Evolutionary conservation across 2,888 invertebrate species (phyloP).

Genomic region (Temnothorax ravouxi): DNA sequence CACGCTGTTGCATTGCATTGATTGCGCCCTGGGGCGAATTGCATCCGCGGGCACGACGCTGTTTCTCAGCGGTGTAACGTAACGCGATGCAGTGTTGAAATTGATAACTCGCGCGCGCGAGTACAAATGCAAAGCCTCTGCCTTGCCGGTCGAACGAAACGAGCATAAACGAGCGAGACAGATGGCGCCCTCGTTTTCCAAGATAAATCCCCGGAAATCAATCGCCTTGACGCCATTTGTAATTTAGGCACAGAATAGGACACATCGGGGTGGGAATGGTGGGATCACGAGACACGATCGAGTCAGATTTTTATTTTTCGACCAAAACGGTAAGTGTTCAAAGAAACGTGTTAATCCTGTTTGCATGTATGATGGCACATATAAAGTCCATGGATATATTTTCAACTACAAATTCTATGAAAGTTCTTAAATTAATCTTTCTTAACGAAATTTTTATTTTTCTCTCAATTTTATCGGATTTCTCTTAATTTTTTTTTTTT

Average conservation of each 20-base stretch:
- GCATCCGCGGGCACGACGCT: constrained; percentile 61
- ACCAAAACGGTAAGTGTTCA: background rate
- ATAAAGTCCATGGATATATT: background rate
- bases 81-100: constrained; percentile 64
- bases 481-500: background rate
- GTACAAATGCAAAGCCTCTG: constrained; percentile 27
- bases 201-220: constrained; percentile 44
- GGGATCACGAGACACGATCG: too few species aligned
- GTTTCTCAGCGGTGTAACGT: constrained; percentile 53
- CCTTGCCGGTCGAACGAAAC: constrained; percentile 43
- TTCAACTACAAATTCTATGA: background rate
- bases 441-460: background rate
- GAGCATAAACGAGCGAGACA: constrained; percentile 1
- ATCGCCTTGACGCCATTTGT: background rate
- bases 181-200: constrained; percentile 34
- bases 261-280: background rate
- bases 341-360: background rate
- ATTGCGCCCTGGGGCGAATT: constrained; percentile 72
- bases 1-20: constrained; percentile 64
- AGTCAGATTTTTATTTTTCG: background rate
- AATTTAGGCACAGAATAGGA: constrained; percentile 15
- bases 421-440: background rate
- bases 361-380: background rate
- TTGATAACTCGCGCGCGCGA: constrained; percentile 63
- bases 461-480: background rate